phyloP scores from a whole-genome alignment of 2,113 vertebrate genomes.

The Chascanopsetta lugubris region DNA sequence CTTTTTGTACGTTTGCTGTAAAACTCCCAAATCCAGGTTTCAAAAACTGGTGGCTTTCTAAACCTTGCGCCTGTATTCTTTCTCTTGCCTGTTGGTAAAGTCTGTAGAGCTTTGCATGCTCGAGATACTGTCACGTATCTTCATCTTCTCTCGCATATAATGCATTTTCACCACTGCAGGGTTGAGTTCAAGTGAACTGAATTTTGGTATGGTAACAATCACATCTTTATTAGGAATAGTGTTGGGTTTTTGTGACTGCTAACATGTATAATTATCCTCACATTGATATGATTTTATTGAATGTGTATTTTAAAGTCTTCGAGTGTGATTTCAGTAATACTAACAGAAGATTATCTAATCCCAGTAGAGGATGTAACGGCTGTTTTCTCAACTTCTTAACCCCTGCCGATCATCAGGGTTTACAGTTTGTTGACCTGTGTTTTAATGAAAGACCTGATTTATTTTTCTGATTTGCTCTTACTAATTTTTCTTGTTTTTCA shows the following conservation, averaged over 20 bases:
- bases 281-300: constrained; percentile 25
- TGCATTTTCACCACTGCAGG: constrained; percentile 71
- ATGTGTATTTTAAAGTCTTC: constrained; percentile 43
- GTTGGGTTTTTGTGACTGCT: constrained; percentile 56
- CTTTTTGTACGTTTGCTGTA: constrained; percentile 75
- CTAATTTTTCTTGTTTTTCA: constrained; percentile 77
- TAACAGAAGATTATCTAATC: constrained; percentile 71
- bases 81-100: constrained; percentile 78
- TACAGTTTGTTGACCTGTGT: constrained; percentile 41
- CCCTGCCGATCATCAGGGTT: constrained; percentile 39
- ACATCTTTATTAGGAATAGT: constrained; percentile 43
- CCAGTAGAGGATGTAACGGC: constrained; percentile 40
- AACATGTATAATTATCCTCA: constrained; percentile 51
- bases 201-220: constrained; percentile 46
- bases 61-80: constrained; percentile 75
- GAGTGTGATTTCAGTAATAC: constrained; percentile 67
- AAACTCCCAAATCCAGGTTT: constrained; percentile 76
- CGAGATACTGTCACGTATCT: constrained; percentile 68
- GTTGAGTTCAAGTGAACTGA: constrained; percentile 28
- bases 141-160: constrained; percentile 71
- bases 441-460: constrained; percentile 30
- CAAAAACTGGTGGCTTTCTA: constrained; percentile 81
- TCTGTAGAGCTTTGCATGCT: constrained; percentile 85
- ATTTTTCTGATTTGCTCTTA: constrained; percentile 70
- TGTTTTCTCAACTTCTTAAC: constrained; percentile 58